Evolutionary conservation across 2,888 invertebrate genomes (phyloP).

Genomic region (Lymantria monacha): DNA sequence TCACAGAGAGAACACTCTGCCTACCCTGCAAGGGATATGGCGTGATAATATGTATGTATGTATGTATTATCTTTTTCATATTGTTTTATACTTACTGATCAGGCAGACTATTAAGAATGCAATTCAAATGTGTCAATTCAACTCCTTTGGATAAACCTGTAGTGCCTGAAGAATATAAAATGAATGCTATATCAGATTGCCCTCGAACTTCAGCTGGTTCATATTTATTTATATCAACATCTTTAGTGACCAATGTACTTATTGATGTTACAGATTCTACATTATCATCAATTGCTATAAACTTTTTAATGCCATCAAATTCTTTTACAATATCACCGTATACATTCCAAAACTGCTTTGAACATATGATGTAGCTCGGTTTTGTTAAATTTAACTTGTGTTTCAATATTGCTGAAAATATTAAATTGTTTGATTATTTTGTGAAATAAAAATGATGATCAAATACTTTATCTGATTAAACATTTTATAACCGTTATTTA

Average conservation of each 20-base stretch:
- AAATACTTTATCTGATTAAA: no score
- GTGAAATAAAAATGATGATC: no score
- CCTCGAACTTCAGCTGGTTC: conserved; percentile 73
- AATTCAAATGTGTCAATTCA: conserved; percentile 83
- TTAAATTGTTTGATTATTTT: background rate
- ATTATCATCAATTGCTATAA: conserved; percentile 48
- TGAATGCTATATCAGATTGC: conserved; percentile 51
- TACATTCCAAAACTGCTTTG: conserved; percentile 71
- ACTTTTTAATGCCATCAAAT: conserved; percentile 47
- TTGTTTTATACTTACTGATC: conserved; percentile 48
- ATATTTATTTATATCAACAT: conserved; percentile 47
- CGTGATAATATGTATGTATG: background rate
- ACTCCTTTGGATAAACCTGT: conserved; percentile 87
- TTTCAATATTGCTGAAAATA: conserved; percentile 80
- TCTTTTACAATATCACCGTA: conserved; percentile 47
- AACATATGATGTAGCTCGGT: conserved; percentile 85
- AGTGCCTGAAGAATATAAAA: conserved; percentile 87
- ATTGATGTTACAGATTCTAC: conserved; percentile 36
- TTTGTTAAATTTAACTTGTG: conserved; percentile 85
- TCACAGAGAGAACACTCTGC: no score
- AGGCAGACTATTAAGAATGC: conserved; percentile 57
- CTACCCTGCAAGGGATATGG: no score
- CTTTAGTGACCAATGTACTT: conserved; percentile 38
- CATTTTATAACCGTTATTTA: no score
- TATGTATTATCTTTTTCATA: background rate